These are phyloP conservation scores for Halcyon badia DNA, from an alignment of 2,797 vertebrate species.

Conservation along the genomic window DNA sequence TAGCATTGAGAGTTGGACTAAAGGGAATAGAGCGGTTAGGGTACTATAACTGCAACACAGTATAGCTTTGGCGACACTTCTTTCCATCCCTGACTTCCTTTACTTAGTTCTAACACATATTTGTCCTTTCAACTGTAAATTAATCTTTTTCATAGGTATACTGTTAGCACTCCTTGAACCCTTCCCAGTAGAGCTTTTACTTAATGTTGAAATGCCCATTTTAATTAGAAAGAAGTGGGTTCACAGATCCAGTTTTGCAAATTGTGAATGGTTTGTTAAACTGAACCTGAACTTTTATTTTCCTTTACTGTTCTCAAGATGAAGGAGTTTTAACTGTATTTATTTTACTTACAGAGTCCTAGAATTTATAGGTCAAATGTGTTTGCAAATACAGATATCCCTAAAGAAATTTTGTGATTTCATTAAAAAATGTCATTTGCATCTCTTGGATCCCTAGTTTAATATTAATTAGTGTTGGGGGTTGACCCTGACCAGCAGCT, in stretches of 20 bases:
- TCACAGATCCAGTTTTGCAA: neutral
- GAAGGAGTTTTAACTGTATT: neutral
- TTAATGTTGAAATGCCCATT: neutral
- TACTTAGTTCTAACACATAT: neutral
- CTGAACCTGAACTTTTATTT: neutral
- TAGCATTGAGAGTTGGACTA: neutral
- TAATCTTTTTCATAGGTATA: neutral
- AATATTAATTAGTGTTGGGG: neutral
- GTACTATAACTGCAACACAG: neutral
- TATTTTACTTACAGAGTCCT: constrained; percentile 14
- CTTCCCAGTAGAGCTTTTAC: neutral
- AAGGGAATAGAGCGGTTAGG: neutral
- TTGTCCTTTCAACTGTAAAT: neutral
- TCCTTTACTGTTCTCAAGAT: neutral
- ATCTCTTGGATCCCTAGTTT: constrained; percentile 47
- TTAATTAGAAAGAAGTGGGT: neutral
- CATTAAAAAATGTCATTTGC: constrained; percentile 50
- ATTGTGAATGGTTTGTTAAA: neutral
- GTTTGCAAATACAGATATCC: neutral
- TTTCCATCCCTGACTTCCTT: neutral
- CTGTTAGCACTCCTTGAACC: neutral
- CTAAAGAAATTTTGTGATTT: constrained; percentile 45
- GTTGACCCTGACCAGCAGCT: neutral
- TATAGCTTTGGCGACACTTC: neutral
- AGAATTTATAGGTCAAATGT: constrained; percentile 24